Evolutionary conservation across 23 tunicate genomes (phyloP), one percentile per base, ranked within the genome.

Genomic region (Ascidia mentula): DNA sequence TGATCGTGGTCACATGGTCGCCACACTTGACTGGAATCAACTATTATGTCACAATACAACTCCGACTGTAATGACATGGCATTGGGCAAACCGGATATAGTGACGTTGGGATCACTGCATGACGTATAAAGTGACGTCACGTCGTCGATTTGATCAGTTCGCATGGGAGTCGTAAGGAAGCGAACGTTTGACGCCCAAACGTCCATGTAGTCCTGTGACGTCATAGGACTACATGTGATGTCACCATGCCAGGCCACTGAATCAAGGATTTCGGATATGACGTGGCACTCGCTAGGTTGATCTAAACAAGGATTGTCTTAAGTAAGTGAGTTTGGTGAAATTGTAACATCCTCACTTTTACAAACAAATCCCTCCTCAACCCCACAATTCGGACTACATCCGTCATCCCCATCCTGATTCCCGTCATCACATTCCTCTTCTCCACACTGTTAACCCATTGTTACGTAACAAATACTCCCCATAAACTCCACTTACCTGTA

Each of bases 341-440:
- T n/a, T n/a, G n/a, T n/a, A n/a, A n/a, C n/a, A n/a, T n/a, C n/a
- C n/a, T 35, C 65, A 79, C 83, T 74, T 60, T 18, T 60, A 32
- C 83, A 79, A 32, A 45, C 24, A 79, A 79, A 79, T 61, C 83
- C 83, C 18, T 65, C 36, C 31, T 79, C 83, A 22, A 65, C 30
- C 17, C 24, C 20, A 45, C 83, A 79, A 31, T 18, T 18, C 36
- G 46, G 24, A 37, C 45, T 69, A 36, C 83, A 79, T 79, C 83
- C 83, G 38, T 79, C 83, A 8, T 37, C 46, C 24, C 36, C 37
- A 30, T 33, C 75, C 22, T 45, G 37, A 60, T 79, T 79, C 33
- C 83, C 74, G 38, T 79, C 83, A 28, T 79, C 83, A 61, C 83
- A 79, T 37, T 79, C 59, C 72, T 79, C 83, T 12, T 22, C 17